Base-by-base conservation (phyloP, 2,797 vertebrate species). In the Pelodytes ibericus region DNA sequence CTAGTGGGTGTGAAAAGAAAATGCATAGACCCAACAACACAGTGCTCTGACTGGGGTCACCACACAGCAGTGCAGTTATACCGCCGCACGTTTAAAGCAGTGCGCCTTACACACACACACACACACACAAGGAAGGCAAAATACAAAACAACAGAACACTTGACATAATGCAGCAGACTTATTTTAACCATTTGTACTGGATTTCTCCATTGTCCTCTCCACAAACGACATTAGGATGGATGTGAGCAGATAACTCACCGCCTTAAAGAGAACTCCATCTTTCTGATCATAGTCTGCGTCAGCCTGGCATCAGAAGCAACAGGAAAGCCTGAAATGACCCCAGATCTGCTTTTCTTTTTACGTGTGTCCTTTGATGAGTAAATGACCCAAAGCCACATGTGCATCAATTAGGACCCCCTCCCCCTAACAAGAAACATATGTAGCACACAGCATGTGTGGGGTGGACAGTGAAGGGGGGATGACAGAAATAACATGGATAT, bases 301-400 rank as follows among this genome's bases (percentile, higher is more conserved):
- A 13, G 13, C 3, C 41, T 44, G 41, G 0, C 2, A 8, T 24
- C 49, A 53, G 5, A 53, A 13, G 71, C n/a, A 39, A 60, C 71
- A 66, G 71, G 64, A 79, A 79, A 69, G 41, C 20, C 57, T 57
- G 25, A 69, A 63, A 69, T 79, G 64, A 79, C 64, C 76, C 64
- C 58, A 74, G 44, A 68, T 69, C 64, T 69, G 71, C 58, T 77
- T 80, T 83, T 76, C 58, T 71, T 79, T 83, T 77, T 47, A 81
- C 74, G 56, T 57, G 26, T 80, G 68, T 0, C 3, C 68, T 84
- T 82, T 80, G 82, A 84, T 79, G 80, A 60, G 63, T 81, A 75
- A 81, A 77, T 51, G 30, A 41, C 57, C 26, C 36, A 27, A 53
- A 79, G 64, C 64, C 75, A 41, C 15, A 69, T 71, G 0, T 83